These are phyloP conservation scores for Andinoacara biseriatus DNA, from an alignment of 2,113 vertebrate genomes.

Conservation along the genomic window DNA sequence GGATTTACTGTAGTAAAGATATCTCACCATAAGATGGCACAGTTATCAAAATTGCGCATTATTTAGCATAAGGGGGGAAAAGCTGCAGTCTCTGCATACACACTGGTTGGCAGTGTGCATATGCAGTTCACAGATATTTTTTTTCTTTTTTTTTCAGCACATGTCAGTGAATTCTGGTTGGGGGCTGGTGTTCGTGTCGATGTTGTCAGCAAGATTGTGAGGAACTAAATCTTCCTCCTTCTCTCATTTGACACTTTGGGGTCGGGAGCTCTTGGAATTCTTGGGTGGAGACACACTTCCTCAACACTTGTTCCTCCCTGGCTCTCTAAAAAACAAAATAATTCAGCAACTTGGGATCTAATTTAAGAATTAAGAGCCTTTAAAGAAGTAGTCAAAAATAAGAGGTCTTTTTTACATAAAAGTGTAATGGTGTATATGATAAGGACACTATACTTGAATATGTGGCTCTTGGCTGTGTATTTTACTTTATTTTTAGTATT, in stretches of 20 bases:
- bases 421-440: neutral
- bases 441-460: neutral
- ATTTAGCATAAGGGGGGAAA: neutral
- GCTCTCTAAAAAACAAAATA: neutral
- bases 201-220: slow-evolving; percentile 14
- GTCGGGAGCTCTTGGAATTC: slow-evolving; percentile 52
- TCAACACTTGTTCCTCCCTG: slow-evolving; percentile 43
- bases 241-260: slow-evolving; percentile 17
- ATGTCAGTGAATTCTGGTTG: neutral
- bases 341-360: slow-evolving; percentile 8
- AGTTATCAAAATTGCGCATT: neutral
- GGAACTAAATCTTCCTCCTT: slow-evolving; percentile 14
- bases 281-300: slow-evolving; percentile 58
- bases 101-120: neutral
- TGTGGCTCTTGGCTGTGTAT: neutral
- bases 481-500: neutral
- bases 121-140: neutral
- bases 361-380: slow-evolving; percentile 22
- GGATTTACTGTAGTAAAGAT: slow-evolving; percentile 23
- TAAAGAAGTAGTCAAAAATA: slow-evolving; percentile 1
- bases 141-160: neutral
- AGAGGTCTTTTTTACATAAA: too few relatives aligned
- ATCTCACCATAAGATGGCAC: slow-evolving; percentile 35
- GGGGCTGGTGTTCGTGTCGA: neutral
- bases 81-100: neutral